Base-by-base conservation (phyloP, 1,140 invertebrate genomes). In the Pseudomyrmex concolor region DNA sequence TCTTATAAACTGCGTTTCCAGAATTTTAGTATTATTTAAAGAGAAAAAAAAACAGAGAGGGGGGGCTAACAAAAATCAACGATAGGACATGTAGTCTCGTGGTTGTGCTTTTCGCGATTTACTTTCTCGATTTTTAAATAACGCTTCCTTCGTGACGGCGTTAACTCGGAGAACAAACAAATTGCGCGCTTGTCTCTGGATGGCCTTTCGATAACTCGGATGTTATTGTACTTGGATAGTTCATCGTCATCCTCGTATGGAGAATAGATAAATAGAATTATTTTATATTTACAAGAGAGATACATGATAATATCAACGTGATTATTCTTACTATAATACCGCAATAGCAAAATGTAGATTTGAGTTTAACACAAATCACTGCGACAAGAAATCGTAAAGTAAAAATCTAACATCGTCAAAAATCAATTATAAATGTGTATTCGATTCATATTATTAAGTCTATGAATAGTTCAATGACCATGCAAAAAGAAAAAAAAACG, bases 1-100 rank as follows among this genome's bases (percentile, higher is more conserved):
- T 90, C 84, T 83, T 88, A 76, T 85, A 84, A 81, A 86, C 66
- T 87, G 78, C 60, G 63, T 89, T 68, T 76, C 19, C 43, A 55
- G 68, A 70, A 59, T 70, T 59, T 80, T 70, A 59, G 66, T n/a
- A 71, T 48, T 57, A 71, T 50, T 78, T 10, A 70, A 54, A 68
- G 59, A 59, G 19, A 43, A 80, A 71, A 78, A 78, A 34, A 34
- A 34, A 34, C 34, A 34, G 19, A 80, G 71, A n/a, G 9, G 70
- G 7, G 70, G 60, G 19, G 60, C 77, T 81, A 84, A 87, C 59
- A 84, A 87, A 88, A 81, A 81, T 84, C 72, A 78, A 81, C 71
- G 83, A 54, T 71, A 62, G 74, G 66, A 88, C 83, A 59, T 63
- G 59, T 82, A 76, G 64, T 82, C 51, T 84, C 82, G 51, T 84